Base-by-base conservation (phyloP, 1,140 invertebrate species). In the Hirudo medicinalis region DNA sequence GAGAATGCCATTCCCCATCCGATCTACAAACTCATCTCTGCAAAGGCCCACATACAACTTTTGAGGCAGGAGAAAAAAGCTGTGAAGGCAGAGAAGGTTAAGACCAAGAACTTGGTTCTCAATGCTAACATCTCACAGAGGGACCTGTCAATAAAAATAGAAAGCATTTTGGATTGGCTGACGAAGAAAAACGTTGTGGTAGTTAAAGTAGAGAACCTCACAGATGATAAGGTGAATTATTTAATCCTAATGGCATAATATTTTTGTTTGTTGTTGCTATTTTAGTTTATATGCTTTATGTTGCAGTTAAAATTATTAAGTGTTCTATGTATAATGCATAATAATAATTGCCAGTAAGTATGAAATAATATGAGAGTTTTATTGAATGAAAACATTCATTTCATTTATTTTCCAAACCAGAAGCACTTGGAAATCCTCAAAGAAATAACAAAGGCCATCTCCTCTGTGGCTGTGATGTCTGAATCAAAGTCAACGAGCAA, bases 81-180 rank as follows among this genome's bases (percentile, higher is more conserved):
- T 25, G 3, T 32, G 22, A 63, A 63, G 29, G 2, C 22, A n/a
- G 29, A 25, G 20, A 63, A 8, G 4, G 29, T 63, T 11, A 22
- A 63, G 22, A 22, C 8, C 0, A 63, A 63, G 19, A 25, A 22
- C 29, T 15, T 63, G 22, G 6, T 32, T 22, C 9, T 63, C 6
- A 63, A 32, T 63, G 9, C 57, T n/a, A 22, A n/a, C 29, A 63
- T 63, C 22, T 63, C 57, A 6, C 22, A 63, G 29, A 63, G 29
- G 8, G 57, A 63, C 29, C 20, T 63, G 3, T 22, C 57, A 9
- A 0, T 63, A 6, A 63, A 63, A 22, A 63, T 63, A 6, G 57
- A 63, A 2, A 63, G 29, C 22, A 63, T 63, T 63, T 22, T 63
- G 22, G 57, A 63, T 63, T 63, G 57, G 57, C 57, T 63, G 22